These are phyloP conservation scores for Macaria notata DNA, from an alignment of 2,888 invertebrate species.

Conservation along the genomic window DNA sequence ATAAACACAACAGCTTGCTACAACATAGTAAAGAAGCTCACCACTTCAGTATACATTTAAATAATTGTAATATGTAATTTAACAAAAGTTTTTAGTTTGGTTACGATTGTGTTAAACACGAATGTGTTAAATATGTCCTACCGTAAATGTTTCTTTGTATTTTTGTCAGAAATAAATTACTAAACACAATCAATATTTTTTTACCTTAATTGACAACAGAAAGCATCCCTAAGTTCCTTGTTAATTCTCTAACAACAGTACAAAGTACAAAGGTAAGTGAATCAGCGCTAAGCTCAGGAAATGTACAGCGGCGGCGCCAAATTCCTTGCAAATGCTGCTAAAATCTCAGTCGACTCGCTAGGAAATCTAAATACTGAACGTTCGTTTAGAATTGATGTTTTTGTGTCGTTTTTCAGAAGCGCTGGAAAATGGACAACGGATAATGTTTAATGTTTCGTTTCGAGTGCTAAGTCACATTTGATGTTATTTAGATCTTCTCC, in stretches of 20 bases:
- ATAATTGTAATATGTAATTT: no score
- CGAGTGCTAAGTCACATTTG: no score
- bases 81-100: no score
- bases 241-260: conserved; percentile 9
- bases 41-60: no score
- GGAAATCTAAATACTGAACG: conserved; percentile 5
- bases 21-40: no score
- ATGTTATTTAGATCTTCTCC: no score
- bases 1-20: no score
- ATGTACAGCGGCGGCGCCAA: conserved; percentile 12
- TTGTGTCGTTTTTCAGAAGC: background rate
- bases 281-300: conserved; percentile 9
- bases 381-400: conserved; percentile 1
- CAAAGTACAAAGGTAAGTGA: conserved; percentile 17
- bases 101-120: no score
- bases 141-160: no score
- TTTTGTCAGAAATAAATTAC: no score
- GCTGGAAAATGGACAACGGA: background rate
- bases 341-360: conserved; percentile 15
- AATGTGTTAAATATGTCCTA: no score
- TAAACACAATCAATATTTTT: no score
- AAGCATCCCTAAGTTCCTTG: conserved; percentile 1
- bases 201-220: background rate
- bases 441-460: background rate
- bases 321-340: conserved; percentile 9